Conservation (phyloP, 2,888 invertebrate species). For the Apodemia mormo region DNA sequence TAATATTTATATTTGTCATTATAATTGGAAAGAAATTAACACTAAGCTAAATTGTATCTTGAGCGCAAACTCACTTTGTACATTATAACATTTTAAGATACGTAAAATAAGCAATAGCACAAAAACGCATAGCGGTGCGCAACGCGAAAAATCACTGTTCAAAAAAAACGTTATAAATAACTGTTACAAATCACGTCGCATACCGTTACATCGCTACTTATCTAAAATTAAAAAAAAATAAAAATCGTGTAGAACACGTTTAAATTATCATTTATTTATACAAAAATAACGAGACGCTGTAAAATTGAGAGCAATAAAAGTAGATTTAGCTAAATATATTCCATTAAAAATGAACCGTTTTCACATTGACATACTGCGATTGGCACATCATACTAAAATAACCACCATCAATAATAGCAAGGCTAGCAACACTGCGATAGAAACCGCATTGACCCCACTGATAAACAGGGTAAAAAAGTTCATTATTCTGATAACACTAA, state of each 20-base stretch:
- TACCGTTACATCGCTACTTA: slow-evolving; percentile 50
- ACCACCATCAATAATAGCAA: slow-evolving; percentile 14
- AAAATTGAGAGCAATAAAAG: slow-evolving; percentile 43
- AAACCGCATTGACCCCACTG: slow-evolving; percentile 13
- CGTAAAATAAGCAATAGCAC: slow-evolving; percentile 68
- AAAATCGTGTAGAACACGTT: slow-evolving; percentile 42
- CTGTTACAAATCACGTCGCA: slow-evolving; percentile 34
- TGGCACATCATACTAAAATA: slow-evolving; percentile 36
- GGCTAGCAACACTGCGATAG: slow-evolving; percentile 12
- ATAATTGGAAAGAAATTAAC: slow-evolving; percentile 52
- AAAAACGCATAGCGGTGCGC: slow-evolving; percentile 40
- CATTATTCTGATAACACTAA: slow-evolving; percentile 35
- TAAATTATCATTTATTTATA: slow-evolving; percentile 39
- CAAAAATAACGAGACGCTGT: slow-evolving; percentile 44
- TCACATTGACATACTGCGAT: slow-evolving; percentile 30
- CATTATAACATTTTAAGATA: slow-evolving; percentile 73
- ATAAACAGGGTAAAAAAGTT: slow-evolving; percentile 11
- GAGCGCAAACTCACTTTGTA: slow-evolving; percentile 79
- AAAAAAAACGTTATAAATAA: slow-evolving; percentile 37
- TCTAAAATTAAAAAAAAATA: slow-evolving; percentile 46
- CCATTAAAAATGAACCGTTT: slow-evolving; percentile 25
- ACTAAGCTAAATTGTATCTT: slow-evolving; percentile 74
- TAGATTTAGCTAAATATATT: slow-evolving; percentile 42
- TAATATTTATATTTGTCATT: slow-evolving; percentile 46
- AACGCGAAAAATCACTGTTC: slow-evolving; percentile 34